Conservation (phyloP, 1,140 invertebrate genomes). For the Eriosoma lanigerum region DNA sequence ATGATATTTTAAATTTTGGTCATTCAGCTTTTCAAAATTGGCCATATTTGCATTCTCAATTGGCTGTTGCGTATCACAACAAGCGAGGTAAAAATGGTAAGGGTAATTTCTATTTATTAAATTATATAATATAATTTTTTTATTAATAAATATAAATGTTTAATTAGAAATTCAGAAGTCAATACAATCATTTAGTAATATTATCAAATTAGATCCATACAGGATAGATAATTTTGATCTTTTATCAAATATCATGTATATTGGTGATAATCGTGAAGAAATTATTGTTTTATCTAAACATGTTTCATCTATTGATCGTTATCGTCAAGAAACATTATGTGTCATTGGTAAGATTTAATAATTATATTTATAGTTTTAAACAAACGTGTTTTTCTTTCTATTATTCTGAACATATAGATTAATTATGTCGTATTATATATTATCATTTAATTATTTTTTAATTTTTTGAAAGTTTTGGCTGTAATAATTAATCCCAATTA, state of each 20-base stretch:
- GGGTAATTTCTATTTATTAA: neutral
- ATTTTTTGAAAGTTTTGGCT: too few relatives aligned
- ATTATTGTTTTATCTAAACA: slow-evolving; percentile 90
- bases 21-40: slow-evolving; percentile 78
- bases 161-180: slow-evolving; percentile 84
- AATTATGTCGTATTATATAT: too few relatives aligned
- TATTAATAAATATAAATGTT: neutral
- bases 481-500: too few relatives aligned
- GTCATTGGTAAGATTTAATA: slow-evolving; percentile 69
- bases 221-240: slow-evolving; percentile 93
- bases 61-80: slow-evolving; percentile 91
- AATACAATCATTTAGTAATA: slow-evolving; percentile 76
- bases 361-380: neutral
- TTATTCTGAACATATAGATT: too few relatives aligned
- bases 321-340: slow-evolving; percentile 96
- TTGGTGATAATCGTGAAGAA: slow-evolving; percentile 90
- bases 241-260: slow-evolving; percentile 92
- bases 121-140: neutral
- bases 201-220: slow-evolving; percentile 85
- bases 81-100: slow-evolving; percentile 69
- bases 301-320: slow-evolving; percentile 93
- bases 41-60: slow-evolving; percentile 87
- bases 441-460: too few relatives aligned
- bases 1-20: slow-evolving; percentile 61
- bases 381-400: too few relatives aligned